Evolutionary conservation across 2,888 invertebrate species (phyloP).

Genomic region (Ctena decussata): DNA sequence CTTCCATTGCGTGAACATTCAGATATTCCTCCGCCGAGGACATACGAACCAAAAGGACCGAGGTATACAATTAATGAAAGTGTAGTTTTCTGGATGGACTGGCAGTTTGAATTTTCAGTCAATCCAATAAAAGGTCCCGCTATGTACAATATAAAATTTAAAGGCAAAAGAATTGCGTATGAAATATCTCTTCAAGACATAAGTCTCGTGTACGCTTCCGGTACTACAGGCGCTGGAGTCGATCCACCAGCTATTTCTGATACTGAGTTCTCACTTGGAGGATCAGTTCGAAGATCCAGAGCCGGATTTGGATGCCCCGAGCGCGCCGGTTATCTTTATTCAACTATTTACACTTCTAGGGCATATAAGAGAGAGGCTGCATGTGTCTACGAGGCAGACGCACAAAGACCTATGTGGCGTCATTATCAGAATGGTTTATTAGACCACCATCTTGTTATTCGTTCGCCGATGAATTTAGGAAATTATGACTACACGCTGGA

Average conservation of each 20-base stretch:
- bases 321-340: constrained; percentile 58
- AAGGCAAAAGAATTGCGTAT: constrained; percentile 71
- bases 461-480: constrained; percentile 66
- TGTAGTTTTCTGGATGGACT: constrained; percentile 73
- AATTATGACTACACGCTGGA: constrained; percentile 76
- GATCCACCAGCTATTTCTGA: constrained; percentile 60
- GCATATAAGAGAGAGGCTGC: constrained; percentile 32
- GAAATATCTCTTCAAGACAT: constrained; percentile 76
- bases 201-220: constrained; percentile 68
- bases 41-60: constrained; percentile 67
- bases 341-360: constrained; percentile 32
- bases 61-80: constrained; percentile 70
- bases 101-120: constrained; percentile 70
- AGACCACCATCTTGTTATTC: constrained; percentile 65
- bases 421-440: constrained; percentile 51
- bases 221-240: constrained; percentile 64
- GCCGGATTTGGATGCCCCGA: constrained; percentile 74
- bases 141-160: constrained; percentile 68
- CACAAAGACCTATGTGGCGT: constrained; percentile 68
- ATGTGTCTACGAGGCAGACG: constrained; percentile 75
- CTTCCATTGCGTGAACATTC: constrained; percentile 56
- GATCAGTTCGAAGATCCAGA: constrained; percentile 34
- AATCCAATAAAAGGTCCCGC: constrained; percentile 63
- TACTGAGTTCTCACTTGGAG: constrained; percentile 63
- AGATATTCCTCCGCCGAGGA: constrained; percentile 64